Percentiles rank a stretch among this genome's conserved stretches.
Conservation (phyloP, 2,113 vertebrate genomes). For the Cyprinus carpio region DNA sequence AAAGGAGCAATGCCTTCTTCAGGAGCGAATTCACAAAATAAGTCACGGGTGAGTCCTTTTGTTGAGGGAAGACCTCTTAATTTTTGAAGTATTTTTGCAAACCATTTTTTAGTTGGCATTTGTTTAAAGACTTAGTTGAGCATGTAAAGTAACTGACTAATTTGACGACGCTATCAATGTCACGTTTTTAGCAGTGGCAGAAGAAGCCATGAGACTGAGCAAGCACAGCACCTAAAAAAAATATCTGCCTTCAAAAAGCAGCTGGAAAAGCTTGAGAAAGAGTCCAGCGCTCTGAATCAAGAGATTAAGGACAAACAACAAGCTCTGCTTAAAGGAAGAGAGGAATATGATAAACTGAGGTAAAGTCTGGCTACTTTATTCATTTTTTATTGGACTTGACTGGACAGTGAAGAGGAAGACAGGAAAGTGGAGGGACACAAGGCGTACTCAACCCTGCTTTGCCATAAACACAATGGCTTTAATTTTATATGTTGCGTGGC, state of each 20-base stretch:
- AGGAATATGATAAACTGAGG: constrained; percentile 73
- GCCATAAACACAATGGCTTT: not conserved
- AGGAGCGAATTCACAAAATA: constrained; percentile 76
- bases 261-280: constrained; percentile 69
- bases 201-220: constrained; percentile 73
- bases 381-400: not conserved
- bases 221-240: constrained; percentile 73
- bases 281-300: constrained; percentile 72
- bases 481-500: not conserved
- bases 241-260: constrained; percentile 66
- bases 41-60: constrained; percentile 71
- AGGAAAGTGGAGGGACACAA: not conserved
- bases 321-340: constrained; percentile 73
- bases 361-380: constrained; percentile 54
- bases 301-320: constrained; percentile 79
- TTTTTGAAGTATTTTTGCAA: not conserved
- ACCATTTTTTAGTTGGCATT: not conserved
- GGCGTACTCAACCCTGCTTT: not conserved
- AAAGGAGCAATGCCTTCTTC: constrained; percentile 80
- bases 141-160: not conserved
- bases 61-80: not conserved
- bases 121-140: not conserved
- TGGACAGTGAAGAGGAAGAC: not conserved
- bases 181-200: constrained; percentile 67
- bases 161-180: not conserved